A percentile compares a stretch with the other conserved stretches of the same genome.
Conservation (phyloP, 2,113 vertebrate species). For the Benitochromis conjunctus region DNA sequence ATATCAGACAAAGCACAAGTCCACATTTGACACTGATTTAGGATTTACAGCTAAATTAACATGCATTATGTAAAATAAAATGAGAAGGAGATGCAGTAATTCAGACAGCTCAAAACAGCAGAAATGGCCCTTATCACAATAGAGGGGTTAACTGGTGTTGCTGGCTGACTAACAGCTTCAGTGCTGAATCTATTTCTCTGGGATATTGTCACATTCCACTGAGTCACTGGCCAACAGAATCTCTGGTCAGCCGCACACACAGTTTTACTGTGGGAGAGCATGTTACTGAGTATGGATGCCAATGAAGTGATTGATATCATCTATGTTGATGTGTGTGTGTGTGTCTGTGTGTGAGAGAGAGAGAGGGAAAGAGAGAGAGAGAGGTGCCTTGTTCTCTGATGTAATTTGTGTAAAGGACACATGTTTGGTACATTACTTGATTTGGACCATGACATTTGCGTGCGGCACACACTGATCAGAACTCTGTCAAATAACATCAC, state of each 20-base stretch:
- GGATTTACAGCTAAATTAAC: neutral
- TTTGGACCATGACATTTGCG: slow-evolving; percentile 52
- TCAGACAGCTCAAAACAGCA: neutral
- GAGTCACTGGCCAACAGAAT: slow-evolving; percentile 26
- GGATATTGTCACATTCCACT: slow-evolving; percentile 52
- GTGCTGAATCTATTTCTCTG: slow-evolving; percentile 30
- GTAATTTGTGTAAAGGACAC: slow-evolving; percentile 38
- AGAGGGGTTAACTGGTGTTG: neutral
- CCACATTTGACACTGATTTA: neutral
- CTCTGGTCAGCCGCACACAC: slow-evolving; percentile 49
- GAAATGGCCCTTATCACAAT: neutral
- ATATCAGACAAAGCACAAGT: neutral
- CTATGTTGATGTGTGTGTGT: neutral
- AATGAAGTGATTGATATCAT: slow-evolving; percentile 52
- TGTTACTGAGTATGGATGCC: slow-evolving; percentile 31
- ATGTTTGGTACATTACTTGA: slow-evolving; percentile 61
- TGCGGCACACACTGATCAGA: slow-evolving; percentile 61
- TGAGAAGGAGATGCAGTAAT: neutral
- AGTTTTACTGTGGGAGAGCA: slow-evolving; percentile 58
- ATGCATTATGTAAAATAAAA: neutral
- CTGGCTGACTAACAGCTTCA: neutral
- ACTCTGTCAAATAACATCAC: slow-evolving; percentile 56
- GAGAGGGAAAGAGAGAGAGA: neutral
- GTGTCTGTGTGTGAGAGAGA: too few species aligned
- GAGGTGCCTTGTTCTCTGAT: slow-evolving; percentile 11